Conservation (phyloP, 2,888 invertebrate genomes). For the Drosophila mayaguana region DNA sequence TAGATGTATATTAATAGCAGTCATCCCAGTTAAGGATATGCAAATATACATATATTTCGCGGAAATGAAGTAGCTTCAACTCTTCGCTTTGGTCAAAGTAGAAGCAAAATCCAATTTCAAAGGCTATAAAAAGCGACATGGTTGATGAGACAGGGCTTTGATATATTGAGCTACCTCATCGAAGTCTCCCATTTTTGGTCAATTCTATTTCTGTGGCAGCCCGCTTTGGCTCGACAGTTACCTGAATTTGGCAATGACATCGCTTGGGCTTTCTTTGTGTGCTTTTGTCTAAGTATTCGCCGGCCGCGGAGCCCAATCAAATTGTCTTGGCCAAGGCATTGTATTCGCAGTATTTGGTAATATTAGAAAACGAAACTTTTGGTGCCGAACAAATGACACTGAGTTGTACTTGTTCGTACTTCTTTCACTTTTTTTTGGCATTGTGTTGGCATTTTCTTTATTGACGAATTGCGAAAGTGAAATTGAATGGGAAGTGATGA, state of each 20-base stretch:
- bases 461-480: constrained; percentile 41
- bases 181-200: neutral
- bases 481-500: constrained; percentile 21
- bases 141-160: neutral
- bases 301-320: constrained; percentile 2
- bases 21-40: neutral
- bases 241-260: constrained; percentile 13
- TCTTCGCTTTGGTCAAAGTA: neutral
- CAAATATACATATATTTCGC: neutral
- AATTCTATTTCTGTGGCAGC: constrained; percentile 1
- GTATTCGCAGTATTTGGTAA: constrained; percentile 50
- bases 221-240: constrained; percentile 1
- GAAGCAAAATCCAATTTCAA: neutral
- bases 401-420: constrained; percentile 8
- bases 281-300: neutral
- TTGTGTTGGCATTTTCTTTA: constrained; percentile 6
- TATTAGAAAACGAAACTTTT: constrained; percentile 52
- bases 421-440: constrained; percentile 31
- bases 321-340: constrained; percentile 8
- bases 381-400: constrained; percentile 38
- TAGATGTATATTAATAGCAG: neutral
- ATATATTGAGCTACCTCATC: neutral
- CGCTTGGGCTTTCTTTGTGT: neutral
- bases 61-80: neutral
- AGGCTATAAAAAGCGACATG: neutral